Evolutionary conservation across 1,140 invertebrate genomes (phyloP).

Genomic region (Acromyrmex heyeri): DNA sequence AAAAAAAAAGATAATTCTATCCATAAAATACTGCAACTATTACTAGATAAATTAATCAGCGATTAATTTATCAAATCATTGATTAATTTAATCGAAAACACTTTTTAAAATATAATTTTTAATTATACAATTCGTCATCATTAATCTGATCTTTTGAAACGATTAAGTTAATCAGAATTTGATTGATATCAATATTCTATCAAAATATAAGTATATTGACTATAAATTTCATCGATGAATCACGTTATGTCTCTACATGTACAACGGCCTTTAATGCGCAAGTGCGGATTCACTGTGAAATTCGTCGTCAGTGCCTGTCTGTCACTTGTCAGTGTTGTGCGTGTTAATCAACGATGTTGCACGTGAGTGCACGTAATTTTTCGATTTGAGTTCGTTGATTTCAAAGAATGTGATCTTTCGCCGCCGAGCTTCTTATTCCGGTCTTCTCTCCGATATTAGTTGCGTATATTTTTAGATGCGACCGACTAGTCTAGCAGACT

Average conservation of each 20-base stretch:
- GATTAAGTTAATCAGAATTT: background rate
- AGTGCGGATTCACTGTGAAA: background rate
- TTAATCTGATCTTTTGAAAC: too few species aligned
- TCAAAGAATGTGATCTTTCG: conserved; percentile 5
- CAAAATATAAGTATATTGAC: background rate
- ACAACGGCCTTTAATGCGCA: background rate
- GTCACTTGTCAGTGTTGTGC: background rate
- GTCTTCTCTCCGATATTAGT: background rate
- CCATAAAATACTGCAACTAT: too few species aligned
- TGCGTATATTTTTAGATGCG: conserved; percentile 29
- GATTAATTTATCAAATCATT: too few species aligned
- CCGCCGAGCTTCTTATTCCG: background rate
- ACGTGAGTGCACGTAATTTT: background rate
- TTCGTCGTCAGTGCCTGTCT: too few species aligned
- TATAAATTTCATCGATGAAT: background rate
- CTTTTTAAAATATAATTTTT: too few species aligned
- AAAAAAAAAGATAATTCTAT: too few species aligned
- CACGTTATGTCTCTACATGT: background rate
- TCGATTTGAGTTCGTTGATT: background rate
- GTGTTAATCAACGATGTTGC: background rate
- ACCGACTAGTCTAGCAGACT: background rate
- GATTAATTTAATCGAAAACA: too few species aligned
- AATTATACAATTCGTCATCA: too few species aligned
- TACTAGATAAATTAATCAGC: too few species aligned
- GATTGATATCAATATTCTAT: background rate